Base-by-base conservation (phyloP, 2,797 vertebrate genomes). In the Semaprochilodus insignis region DNA sequence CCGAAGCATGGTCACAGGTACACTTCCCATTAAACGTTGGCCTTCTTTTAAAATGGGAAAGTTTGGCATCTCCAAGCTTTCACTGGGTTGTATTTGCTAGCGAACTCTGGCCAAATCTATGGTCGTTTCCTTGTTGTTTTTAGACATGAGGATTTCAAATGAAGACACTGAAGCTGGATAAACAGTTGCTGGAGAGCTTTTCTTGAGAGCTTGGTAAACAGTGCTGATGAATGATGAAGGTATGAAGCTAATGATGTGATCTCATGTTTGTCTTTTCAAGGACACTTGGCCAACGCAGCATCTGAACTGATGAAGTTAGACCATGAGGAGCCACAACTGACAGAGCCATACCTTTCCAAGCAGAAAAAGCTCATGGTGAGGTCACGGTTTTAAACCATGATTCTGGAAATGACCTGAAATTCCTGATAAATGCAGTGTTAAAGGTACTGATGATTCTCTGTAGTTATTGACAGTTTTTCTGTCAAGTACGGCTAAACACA, bases 361-460 rank as follows among this genome's bases (percentile, higher is more conserved):
- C 98, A 99, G 92, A 99, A 99, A 93, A 99, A 99, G 82, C 97
- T 99, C 85, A 99, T 99, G 98, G 98, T 99, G 89, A 95, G 95
- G 25, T 51, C 8, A 59, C 57, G 10, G n/a, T 59, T 21, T 57
- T 19, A 57, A 57, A 21, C 17, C 19, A 19, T 11, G 21, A 62
- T 62, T 25, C 23, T 25, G 25, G 27, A 72, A 40, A 6, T 0
- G 19, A 27, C 2, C 17, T 14, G 25, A 51, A n/a, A 70, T 57
- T 13, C 25, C 1, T 13, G 6, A 27, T 59, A 34, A 60, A 52
- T 19, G 48, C 52, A 27, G 11, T 51, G 25, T 10, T 44, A 44
- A 6, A 44, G 5, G 40, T 44, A 44, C 40, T 44, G 31, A 31
- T 3, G 31, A 44, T 44, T 44, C 40, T 44, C 40, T 44, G 5